Evolutionary conservation across 2,888 invertebrate genomes (phyloP), one percentile per base, ranked within the genome.

Genomic region (Drosophila seclusa): DNA sequence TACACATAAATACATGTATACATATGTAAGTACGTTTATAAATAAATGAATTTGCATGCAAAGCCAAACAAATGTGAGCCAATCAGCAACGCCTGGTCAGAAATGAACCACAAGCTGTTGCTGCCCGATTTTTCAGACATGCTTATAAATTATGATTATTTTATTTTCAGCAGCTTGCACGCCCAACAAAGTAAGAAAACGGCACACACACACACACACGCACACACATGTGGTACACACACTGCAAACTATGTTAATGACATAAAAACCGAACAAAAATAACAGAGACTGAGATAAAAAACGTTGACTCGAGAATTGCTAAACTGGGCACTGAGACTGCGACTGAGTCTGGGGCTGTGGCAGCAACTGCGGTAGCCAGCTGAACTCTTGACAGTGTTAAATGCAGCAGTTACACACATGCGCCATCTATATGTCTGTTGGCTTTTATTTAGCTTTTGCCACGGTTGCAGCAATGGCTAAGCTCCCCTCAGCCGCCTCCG

Each of bases 361-460:
- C 68, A 68, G 62, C 2, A 24, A 45, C 42, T 61, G 72, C 1
- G 52, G 31, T 63, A 65, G 64, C 64, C 63, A 58, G 79, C 80
- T 82, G 87, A 84, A 85, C 84, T 86, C 82, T 87, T 87, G 83
- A 87, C 87, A 83, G 87, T 87, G 83, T 79, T 87, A 86, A 87
- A 87, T 82, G 85, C 87, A 82, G 87, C 85, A 85, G 82, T 87
- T 85, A 85, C 73, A 84, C 76, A 83, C 85, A 83, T 83, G 81
- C 73, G 59, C 65, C 64, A 73, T 61, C 65, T 71, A 59, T 65
- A 60, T 57, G 55, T 40, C 60, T 62, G 57, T 38, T 65, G 61
- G 66, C 55, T 61, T 59, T 60, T 48, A 36, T 52, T 66, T 18
- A 27, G 53, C 40, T 64, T 62, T 65, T 52, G 27, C 45, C 49